A percentile compares a stretch with the other conserved stretches of the same genome.
Conservation (phyloP, 2,113 vertebrate species). For the Canis aureus region DNA sequence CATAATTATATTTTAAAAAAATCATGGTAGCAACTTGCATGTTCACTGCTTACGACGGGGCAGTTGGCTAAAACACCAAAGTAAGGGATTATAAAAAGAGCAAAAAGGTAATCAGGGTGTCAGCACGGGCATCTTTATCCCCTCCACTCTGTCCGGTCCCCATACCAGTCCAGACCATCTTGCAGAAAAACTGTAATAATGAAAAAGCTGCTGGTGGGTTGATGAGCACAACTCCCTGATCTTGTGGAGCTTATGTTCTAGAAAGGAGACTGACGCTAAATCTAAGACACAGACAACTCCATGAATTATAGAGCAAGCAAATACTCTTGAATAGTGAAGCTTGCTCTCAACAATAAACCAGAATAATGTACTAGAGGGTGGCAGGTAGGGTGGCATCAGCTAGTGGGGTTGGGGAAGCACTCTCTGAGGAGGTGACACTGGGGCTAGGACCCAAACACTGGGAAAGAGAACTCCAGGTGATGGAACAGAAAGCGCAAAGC, state of each 20-base stretch:
- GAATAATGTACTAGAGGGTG: not conserved
- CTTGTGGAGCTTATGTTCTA: not conserved
- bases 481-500: not conserved
- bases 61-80: not conserved
- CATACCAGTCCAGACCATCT: not conserved
- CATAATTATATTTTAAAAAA: not conserved
- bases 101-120: not conserved
- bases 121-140: not conserved
- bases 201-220: not conserved
- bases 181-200: not conserved
- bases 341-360: not conserved
- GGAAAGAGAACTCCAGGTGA: not conserved
- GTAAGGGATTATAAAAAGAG: no score
- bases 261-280: no score
- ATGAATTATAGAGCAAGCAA: not conserved
- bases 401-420: not conserved
- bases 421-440: not conserved
- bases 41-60: not conserved
- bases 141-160: not conserved
- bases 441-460: not conserved
- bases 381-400: no score
- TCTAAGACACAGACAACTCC: not conserved
- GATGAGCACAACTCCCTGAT: not conserved
- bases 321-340: not conserved
- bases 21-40: not conserved